Evolutionary conservation across 1,140 invertebrate species (phyloP).

Genomic region (Halictus rubicundus): DNA sequence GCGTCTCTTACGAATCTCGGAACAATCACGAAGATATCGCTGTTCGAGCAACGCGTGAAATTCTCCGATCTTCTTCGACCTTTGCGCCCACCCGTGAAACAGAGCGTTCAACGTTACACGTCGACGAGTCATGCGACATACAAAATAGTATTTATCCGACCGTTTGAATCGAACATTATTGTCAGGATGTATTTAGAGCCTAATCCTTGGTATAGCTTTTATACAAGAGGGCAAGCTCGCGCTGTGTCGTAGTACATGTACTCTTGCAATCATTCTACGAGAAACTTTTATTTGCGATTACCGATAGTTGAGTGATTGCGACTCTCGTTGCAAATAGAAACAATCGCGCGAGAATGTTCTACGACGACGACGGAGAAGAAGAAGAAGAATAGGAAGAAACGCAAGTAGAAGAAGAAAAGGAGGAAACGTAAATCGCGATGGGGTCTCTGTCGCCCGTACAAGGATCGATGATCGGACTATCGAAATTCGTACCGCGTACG

Average conservation of each 20-base stretch:
- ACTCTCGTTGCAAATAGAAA: background rate
- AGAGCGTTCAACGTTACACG: background rate
- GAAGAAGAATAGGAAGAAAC: background rate
- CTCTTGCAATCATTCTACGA: background rate
- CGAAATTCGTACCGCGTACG: background rate
- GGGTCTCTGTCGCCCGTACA: too few species aligned
- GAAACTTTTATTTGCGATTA: background rate
- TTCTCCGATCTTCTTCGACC: background rate
- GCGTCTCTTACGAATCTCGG: background rate
- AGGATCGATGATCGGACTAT: background rate
- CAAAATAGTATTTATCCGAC: conserved; percentile 28
- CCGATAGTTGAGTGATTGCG: background rate
- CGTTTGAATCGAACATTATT: conserved; percentile 33
- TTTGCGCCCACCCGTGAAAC: background rate
- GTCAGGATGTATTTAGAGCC: conserved; percentile 38
- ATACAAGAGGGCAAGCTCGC: background rate
- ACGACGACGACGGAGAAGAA: background rate
- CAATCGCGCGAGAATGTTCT: background rate
- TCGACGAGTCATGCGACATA: background rate
- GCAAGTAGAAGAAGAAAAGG: background rate
- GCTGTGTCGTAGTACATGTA: background rate
- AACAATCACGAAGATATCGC: background rate
- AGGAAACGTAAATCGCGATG: background rate
- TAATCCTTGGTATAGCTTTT: conserved; percentile 10
- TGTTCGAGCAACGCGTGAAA: background rate